A percentile compares a stretch with the other conserved stretches of the same genome.
These are phyloP conservation scores for Octomys mimax DNA, from an alignment of 2,797 vertebrate species.

Conservation along the genomic window DNA sequence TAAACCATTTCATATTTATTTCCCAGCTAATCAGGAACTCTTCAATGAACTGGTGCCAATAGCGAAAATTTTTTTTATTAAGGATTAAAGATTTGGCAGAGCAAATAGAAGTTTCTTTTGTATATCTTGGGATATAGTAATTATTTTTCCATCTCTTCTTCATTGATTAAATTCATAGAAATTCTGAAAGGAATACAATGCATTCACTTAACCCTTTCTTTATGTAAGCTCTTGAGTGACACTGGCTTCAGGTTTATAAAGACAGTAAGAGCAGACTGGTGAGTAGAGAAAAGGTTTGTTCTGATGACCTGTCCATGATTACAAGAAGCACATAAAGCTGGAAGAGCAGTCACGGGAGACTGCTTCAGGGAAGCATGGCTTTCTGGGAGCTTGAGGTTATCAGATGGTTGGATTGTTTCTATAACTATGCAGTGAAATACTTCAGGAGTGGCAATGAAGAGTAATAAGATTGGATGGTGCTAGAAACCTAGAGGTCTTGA, in stretches of 20 bases:
- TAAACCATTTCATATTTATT: neutral
- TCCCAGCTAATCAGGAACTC: conserved; percentile 57
- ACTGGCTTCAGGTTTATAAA: neutral
- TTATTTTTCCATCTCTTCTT: conserved; percentile 34
- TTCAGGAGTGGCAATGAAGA: neutral
- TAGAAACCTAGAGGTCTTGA: neutral
- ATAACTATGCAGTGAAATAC: neutral
- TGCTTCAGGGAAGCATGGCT: rapidly evolving
- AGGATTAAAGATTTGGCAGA: conserved; percentile 60
- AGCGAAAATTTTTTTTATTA: conserved; percentile 57
- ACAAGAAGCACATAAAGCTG: neutral
- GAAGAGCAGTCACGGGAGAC: neutral
- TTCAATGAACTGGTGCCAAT: conserved; percentile 10
- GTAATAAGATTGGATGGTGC: neutral
- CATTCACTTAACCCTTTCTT: conserved; percentile 27
- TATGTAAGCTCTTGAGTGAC: conserved; percentile 11
- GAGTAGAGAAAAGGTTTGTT: neutral
- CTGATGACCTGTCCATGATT: too few relatives aligned
- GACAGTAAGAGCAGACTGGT: neutral
- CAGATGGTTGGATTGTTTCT: neutral
- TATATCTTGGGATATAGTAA: conserved; percentile 8
- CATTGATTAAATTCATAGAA: conserved; percentile 53
- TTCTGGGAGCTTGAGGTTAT: neutral
- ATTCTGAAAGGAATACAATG: conserved; percentile 3
- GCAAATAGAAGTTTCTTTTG: conserved; percentile 32